These are phyloP conservation scores for Geopemphigus sp. DNA, from an alignment of 1,140 invertebrate species.

Conservation along the genomic window DNA sequence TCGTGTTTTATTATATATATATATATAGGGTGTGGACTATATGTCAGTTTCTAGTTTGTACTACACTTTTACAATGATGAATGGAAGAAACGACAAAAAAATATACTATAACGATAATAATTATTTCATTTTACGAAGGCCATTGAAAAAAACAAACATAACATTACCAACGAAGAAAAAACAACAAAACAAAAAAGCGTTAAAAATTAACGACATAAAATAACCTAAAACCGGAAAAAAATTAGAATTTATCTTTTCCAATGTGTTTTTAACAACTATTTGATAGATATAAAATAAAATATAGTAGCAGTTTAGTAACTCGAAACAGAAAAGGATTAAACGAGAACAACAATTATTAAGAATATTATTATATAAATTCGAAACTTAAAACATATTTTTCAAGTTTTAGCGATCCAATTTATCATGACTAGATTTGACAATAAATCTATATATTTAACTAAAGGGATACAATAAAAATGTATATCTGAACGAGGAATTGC, in stretches of 20 bases:
- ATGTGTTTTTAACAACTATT: neutral
- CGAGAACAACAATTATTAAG: too few species aligned
- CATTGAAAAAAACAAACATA: neutral
- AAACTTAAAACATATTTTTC: too few species aligned
- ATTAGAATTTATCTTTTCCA: neutral
- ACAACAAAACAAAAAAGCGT: neutral
- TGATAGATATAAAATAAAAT: slow-evolving; percentile 1
- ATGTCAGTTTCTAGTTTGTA: neutral
- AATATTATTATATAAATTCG: too few species aligned
- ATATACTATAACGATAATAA: neutral
- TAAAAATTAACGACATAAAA: neutral
- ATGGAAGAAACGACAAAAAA: neutral
- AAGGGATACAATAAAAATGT: neutral
- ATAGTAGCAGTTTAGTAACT: neutral
- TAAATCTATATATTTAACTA: neutral
- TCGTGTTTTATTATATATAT: neutral
- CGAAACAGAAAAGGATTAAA: too few species aligned
- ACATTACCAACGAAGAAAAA: neutral
- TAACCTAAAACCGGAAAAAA: neutral
- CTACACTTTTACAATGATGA: neutral
- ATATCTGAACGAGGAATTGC: neutral
- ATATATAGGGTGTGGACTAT: neutral
- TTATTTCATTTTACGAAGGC: neutral
- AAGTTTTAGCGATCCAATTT: too few species aligned
- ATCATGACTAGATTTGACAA: neutral